These are phyloP conservation scores for Dolichoris vasculosae DNA, from an alignment of 1,140 invertebrate genomes.

Conservation along the genomic window DNA sequence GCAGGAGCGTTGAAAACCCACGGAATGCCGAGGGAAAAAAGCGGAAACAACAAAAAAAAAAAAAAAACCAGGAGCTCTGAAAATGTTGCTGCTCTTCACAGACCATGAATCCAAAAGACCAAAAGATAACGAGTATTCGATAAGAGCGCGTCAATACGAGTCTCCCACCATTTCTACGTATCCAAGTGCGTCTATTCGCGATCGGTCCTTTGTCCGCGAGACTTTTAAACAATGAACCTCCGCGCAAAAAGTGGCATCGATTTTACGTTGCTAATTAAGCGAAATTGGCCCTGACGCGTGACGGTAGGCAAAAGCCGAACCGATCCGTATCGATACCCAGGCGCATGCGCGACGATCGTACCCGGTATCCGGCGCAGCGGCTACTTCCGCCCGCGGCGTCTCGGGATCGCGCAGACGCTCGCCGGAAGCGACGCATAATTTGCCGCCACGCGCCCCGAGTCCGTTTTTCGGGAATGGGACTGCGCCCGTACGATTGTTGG, in stretches of 20 bases:
- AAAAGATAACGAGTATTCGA: too few relatives aligned
- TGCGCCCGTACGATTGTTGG: background rate
- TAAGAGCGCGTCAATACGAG: too few relatives aligned
- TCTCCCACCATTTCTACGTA: too few relatives aligned
- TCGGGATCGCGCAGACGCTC: background rate
- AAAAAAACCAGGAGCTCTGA: too few relatives aligned
- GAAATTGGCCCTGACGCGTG: conserved; percentile 3
- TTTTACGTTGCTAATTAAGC: conserved; percentile 9
- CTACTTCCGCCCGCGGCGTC: background rate
- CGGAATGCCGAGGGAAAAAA: too few relatives aligned
- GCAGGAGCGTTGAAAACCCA: too few relatives aligned
- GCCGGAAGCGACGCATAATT: background rate
- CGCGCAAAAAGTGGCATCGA: background rate
- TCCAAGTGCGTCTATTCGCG: too few relatives aligned
- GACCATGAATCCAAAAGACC: too few relatives aligned
- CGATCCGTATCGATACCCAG: background rate
- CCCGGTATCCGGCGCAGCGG: background rate
- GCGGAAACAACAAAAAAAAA: too few relatives aligned
- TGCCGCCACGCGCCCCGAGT: background rate
- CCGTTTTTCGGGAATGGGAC: background rate
- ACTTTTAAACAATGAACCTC: too few relatives aligned
- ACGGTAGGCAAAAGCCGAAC: background rate
- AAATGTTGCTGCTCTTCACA: too few relatives aligned
- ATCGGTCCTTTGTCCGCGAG: too few relatives aligned
- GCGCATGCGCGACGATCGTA: background rate